Percentiles rank a stretch among this genome's conserved stretches.
phyloP scores from a whole-genome alignment of 2,113 vertebrate genomes.

The Emydocephalus ijimae region DNA sequence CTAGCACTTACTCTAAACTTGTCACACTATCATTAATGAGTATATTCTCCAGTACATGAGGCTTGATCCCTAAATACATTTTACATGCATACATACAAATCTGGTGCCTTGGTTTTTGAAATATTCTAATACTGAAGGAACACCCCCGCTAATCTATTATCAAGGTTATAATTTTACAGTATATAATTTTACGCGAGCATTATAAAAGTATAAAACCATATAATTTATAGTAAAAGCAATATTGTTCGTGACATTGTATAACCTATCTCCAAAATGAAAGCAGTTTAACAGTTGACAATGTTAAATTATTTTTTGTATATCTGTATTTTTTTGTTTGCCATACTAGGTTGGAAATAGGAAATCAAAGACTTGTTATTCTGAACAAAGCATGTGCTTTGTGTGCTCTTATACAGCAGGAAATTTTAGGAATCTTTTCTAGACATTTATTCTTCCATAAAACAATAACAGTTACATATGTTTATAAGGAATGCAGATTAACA shows the following conservation, averaged over 20 bases:
- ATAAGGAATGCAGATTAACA: background rate
- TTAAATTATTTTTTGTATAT: conserved; percentile 30
- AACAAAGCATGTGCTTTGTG: background rate
- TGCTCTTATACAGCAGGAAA: background rate
- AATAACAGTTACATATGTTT: background rate
- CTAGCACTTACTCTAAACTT: background rate
- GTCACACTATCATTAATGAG: background rate
- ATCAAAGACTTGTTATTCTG: conserved; percentile 11
- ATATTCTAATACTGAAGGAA: conserved; percentile 3
- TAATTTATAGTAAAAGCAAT: conserved; percentile 19
- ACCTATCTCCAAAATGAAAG: conserved; percentile 4
- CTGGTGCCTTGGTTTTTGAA: background rate
- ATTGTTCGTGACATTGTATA: conserved; percentile 30
- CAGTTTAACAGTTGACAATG: conserved; percentile 18
- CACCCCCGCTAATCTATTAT: conserved; percentile 6
- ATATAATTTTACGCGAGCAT: background rate
- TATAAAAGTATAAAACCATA: background rate
- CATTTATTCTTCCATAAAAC: background rate
- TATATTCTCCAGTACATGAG: background rate
- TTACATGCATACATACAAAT: no score
- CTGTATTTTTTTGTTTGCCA: background rate
- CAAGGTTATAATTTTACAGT: conserved; percentile 15
- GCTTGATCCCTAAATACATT: background rate
- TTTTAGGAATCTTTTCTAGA: background rate
- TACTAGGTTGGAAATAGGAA: conserved; percentile 19